Base-by-base conservation (phyloP, 2,797 vertebrate genomes). In the Parotocinclus haroldoi region DNA sequence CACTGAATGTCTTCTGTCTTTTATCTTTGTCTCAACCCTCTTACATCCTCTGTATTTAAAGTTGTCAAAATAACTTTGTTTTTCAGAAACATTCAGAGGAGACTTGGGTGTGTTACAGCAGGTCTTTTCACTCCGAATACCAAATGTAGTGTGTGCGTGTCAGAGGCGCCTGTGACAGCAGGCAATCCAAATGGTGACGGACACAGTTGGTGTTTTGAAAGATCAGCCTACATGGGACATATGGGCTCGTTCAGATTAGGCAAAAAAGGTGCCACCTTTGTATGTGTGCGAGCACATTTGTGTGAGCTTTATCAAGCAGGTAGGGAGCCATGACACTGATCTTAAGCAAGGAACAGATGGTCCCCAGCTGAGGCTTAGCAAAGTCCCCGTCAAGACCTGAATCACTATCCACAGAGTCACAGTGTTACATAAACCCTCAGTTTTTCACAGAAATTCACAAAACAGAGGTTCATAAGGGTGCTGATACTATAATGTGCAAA, bases 341-440 rank as follows among this genome's bases (percentile, higher is more conserved):
- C 11, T 1, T 19, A 55, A 54, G 4, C 5, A 9, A 48, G 19
- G 39, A 49, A 45, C 65, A 51, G 58, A 66, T 18, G n/a, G 42
- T 40, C 37, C 40, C 69, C 55, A 61, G 55, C 59, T 67, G 72
- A 69, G 62, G 39, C 57, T 16, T 36, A 36, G 54, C 52, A 36
- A 49, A 14, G 14, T 39, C 63, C 18, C 16, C 61, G 44, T 61
- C 14, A 61, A 58, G 56, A 45, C 42, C 14, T 42, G 42, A 36
- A 58, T 36, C 63, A 73, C 39, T 27, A 69, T 19, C 37, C n/a
- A 54, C 12, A 64, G 45, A 59, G 13, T 17, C 65, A 19, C 27
- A 4, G 44, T 49, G 40, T 53, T 42, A 42, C 53, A 58, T 46
- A 58, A 14, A 16, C 48, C 13, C 48, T 50, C 16, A 42, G 40